These are phyloP conservation scores for Villa cingulata DNA, from an alignment of 2,888 invertebrate species.

Conservation along the genomic window DNA sequence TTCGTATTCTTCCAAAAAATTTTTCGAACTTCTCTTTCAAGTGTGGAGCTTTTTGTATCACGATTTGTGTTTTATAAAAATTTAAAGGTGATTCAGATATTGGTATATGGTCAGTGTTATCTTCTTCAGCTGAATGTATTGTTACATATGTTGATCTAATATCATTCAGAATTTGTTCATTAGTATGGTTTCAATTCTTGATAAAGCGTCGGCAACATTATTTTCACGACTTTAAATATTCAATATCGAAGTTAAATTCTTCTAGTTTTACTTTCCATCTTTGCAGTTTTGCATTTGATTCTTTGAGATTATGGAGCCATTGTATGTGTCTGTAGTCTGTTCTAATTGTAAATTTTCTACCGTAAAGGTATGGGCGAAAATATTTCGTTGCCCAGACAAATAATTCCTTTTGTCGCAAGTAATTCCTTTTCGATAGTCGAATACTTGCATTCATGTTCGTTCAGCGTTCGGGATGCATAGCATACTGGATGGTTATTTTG, in stretches of 20 bases:
- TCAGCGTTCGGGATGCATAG: background rate
- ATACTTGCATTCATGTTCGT: no score
- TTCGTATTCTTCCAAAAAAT: background rate
- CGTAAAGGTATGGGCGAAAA: no score
- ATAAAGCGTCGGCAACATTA: background rate
- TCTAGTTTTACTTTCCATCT: no score
- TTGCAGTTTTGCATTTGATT: no score
- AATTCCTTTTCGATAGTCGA: no score
- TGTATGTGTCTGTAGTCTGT: background rate
- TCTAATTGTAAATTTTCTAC: background rate
- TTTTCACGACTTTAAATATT: no score
- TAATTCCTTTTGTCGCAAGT: no score
- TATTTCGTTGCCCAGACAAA: no score
- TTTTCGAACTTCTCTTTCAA: background rate
- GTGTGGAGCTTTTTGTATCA: conserved; percentile 4
- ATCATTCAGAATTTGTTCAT: background rate
- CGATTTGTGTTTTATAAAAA: conserved; percentile 11
- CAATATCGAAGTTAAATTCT: background rate
- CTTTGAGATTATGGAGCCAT: no score
- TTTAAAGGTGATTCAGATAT: conserved; percentile 12
- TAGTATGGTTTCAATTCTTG: background rate
- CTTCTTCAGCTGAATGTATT: no score
- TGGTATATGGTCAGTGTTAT: conserved; percentile 11
- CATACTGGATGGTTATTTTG: background rate
- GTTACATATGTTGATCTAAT: conserved; percentile 7